phyloP scores from a whole-genome alignment of 2,113 vertebrate species.

The Neofelis nebulosa region DNA sequence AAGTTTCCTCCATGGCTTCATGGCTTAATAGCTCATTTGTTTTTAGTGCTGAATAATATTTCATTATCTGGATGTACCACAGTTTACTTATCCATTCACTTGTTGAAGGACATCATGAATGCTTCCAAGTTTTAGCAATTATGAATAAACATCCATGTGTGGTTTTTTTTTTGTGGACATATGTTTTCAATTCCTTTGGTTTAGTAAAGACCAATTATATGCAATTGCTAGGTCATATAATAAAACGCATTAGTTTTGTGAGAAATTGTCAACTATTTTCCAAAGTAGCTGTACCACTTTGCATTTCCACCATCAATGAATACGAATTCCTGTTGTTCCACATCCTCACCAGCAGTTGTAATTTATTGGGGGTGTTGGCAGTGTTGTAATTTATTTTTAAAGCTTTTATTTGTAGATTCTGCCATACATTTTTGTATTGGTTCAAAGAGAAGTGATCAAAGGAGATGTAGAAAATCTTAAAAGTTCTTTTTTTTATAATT shows the following conservation, averaged over 20 bases:
- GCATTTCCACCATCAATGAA: not conserved
- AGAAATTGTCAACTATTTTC: not conserved
- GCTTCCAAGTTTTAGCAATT: not conserved
- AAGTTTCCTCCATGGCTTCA: not conserved
- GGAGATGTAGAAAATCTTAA: not conserved
- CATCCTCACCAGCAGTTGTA: not conserved
- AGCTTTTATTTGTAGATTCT: not conserved
- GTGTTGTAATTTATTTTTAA: conserved; percentile 26
- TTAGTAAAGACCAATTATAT: not conserved
- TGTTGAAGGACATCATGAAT: not conserved
- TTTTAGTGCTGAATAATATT: not conserved
- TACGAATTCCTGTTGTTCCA: not conserved
- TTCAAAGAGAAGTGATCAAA: not conserved
- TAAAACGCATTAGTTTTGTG: not conserved
- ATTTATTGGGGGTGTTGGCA: not conserved
- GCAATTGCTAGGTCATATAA: not conserved
- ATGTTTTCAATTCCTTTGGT: not conserved
- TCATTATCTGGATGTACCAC: not conserved
- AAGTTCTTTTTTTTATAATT: not conserved
- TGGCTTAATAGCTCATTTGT: not conserved
- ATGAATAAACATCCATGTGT: not conserved
- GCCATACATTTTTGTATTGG: not conserved
- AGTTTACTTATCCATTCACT: not conserved
- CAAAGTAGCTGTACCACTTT: not conserved
- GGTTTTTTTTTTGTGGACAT: not conserved